A percentile compares a stretch with the other conserved stretches of the same genome.
These are phyloP conservation scores for Myrmecobius fasciatus DNA, from an alignment of 2,113 vertebrate species.

Conservation along the genomic window DNA sequence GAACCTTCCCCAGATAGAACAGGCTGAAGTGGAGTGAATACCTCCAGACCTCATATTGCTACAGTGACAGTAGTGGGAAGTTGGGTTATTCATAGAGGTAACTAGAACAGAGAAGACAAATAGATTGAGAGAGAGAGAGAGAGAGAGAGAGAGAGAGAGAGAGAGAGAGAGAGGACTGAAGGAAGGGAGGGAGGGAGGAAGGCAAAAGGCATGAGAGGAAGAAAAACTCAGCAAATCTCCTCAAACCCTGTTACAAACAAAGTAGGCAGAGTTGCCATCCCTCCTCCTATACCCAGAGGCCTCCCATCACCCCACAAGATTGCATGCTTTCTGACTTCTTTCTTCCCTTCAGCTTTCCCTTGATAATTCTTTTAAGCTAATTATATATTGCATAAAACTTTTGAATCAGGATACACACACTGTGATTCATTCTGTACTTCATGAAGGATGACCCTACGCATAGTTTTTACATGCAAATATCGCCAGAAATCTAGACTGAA, in stretches of 20 bases:
- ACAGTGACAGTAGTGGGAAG: background rate
- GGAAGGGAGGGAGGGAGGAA: too few species aligned
- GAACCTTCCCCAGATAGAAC: background rate
- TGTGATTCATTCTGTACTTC: background rate
- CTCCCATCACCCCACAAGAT: background rate
- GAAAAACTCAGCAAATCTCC: background rate
- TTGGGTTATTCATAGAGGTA: background rate
- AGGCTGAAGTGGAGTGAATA: background rate
- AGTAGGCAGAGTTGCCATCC: background rate
- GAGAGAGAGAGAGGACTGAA: too few species aligned
- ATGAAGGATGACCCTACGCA: background rate
- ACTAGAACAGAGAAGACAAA: background rate
- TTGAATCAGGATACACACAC: background rate
- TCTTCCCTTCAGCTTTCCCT: background rate
- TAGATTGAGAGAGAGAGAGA: too few species aligned
- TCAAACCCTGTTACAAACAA: background rate
- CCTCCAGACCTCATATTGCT: background rate
- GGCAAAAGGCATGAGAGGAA: background rate
- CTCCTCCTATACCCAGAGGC: background rate
- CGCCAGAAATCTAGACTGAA: background rate
- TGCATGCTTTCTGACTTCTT: background rate
- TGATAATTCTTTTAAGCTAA: background rate
- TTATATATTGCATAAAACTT: background rate
- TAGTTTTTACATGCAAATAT: background rate
- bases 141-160: too few species aligned